These are phyloP conservation scores for Trematomus loennbergii DNA, from an alignment of 2,113 vertebrate species.

Conservation along the genomic window DNA sequence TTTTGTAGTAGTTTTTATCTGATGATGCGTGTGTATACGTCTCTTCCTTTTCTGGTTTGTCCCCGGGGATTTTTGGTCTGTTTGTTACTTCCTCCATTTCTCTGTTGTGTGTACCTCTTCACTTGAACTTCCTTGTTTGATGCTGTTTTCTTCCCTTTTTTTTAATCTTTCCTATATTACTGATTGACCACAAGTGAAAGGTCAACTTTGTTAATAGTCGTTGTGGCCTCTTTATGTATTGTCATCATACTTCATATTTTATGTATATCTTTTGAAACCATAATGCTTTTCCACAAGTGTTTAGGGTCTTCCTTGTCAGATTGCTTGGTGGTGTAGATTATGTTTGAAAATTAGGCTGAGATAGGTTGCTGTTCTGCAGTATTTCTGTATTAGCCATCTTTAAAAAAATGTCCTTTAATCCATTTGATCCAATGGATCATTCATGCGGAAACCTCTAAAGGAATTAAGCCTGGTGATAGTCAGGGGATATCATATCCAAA, in stretches of 20 bases:
- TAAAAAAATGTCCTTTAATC: not conserved
- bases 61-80: not conserved
- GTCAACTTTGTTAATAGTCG: not conserved
- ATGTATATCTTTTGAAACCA: not conserved
- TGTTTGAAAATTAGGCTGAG: not conserved
- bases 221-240: not conserved
- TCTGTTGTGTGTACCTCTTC: slow-evolving; percentile 20
- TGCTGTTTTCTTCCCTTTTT: slow-evolving; percentile 35
- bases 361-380: not conserved
- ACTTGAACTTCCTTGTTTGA: slow-evolving; percentile 10
- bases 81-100: slow-evolving; percentile 16
- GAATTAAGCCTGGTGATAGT: not conserved
- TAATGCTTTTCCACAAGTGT: not conserved
- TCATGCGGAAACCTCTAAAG: not conserved
- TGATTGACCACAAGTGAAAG: not conserved
- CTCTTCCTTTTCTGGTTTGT: slow-evolving; percentile 28
- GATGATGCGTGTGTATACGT: not conserved
- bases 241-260: slow-evolving; percentile 3
- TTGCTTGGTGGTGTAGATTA: not conserved
- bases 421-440: not conserved
- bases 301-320: not conserved
- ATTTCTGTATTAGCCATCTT: not conserved
- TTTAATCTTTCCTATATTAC: not conserved
- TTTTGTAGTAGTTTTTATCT: not conserved
- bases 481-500: not conserved